Evolutionary conservation across 2,113 vertebrate genomes (phyloP), one percentile per base, ranked within the genome.

Genomic region (Capreolus pygargus): DNA sequence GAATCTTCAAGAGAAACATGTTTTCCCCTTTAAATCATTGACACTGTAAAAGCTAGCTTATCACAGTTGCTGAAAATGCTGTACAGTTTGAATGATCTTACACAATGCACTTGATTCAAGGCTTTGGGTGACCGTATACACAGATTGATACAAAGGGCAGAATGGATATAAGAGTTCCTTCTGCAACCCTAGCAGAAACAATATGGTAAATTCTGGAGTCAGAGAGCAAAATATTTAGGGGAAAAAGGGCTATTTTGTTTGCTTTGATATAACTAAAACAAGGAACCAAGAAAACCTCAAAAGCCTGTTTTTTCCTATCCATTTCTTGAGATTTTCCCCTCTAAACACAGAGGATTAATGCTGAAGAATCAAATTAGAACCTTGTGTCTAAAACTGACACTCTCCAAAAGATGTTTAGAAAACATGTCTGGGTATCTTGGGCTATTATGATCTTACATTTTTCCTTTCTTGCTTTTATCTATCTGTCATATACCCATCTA

Each of bases 21-120:
- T 82, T 70, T 25, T 3, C 64, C 50, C 54, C 15, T 98, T 95
- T 60, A 96, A 95, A 97, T 79, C 91, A 89, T 52, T 78, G 94
- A 86, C 83, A 84, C n/a, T 81, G 17, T 92, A 60, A 93, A 96
- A 94, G 67, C 27, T 45, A 78, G 60, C 83, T 91, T 96, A 85
- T 93, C 82, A 95, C 43, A 78, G 61, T 30, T 92, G 57, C 10
- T 64, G 54, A n/a, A 74, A 95, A 57, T 91, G 39, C 54, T 82
- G 93, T 61, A 57, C 16, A 25, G 47, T 83, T 89, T 84, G 89
- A 70, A 57, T 93, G 83, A 85, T 94, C 58, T 90, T 36, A 60
- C 25, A 78, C 6, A 52, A 54, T 81, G 84, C 57, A 58, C 89
- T 90, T 91, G 47, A 83, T 61, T 94, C 52, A 60, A 91, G 93